phyloP scores from a whole-genome alignment of 2,113 vertebrate species.

The Taurulus bubalis region DNA sequence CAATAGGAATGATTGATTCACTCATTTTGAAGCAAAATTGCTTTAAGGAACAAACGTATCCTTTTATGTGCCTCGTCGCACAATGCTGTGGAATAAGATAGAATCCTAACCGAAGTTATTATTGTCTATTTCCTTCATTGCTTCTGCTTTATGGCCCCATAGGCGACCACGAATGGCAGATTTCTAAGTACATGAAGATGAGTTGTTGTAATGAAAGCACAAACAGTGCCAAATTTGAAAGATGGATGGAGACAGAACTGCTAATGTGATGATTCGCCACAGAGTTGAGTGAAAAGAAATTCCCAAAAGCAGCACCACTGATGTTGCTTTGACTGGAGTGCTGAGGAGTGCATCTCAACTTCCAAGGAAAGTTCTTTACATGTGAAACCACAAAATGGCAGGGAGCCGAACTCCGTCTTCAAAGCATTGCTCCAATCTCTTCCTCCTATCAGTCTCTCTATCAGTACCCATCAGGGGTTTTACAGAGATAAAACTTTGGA shows the following conservation, averaged over 20 bases:
- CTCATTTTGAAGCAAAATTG: slow-evolving; percentile 41
- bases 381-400: slow-evolving; percentile 44
- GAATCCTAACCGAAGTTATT: slow-evolving; percentile 42
- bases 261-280: slow-evolving; percentile 29
- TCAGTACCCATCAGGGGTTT: slow-evolving; percentile 15
- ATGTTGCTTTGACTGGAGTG: slow-evolving; percentile 48
- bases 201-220: slow-evolving; percentile 55
- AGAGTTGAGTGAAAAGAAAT: slow-evolving; percentile 26
- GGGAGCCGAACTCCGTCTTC: slow-evolving; percentile 12
- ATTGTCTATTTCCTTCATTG: slow-evolving; percentile 55
- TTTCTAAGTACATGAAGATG: slow-evolving; percentile 58
- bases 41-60: slow-evolving; percentile 46
- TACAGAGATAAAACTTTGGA: slow-evolving; percentile 25
- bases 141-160: slow-evolving; percentile 56
- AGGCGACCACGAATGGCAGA: slow-evolving; percentile 39
- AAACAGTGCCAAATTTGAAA: slow-evolving; percentile 38
- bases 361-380: slow-evolving; percentile 28
- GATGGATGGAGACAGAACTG: slow-evolving; percentile 29
- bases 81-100: slow-evolving; percentile 46
- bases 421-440: neutral
- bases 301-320: slow-evolving; percentile 26
- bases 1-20: slow-evolving; percentile 22
- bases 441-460: slow-evolving; percentile 5
- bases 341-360: slow-evolving; percentile 26
- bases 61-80: slow-evolving; percentile 36